Base-by-base conservation (phyloP, 2,797 vertebrate species). In the Myiotriccus ornatus region DNA sequence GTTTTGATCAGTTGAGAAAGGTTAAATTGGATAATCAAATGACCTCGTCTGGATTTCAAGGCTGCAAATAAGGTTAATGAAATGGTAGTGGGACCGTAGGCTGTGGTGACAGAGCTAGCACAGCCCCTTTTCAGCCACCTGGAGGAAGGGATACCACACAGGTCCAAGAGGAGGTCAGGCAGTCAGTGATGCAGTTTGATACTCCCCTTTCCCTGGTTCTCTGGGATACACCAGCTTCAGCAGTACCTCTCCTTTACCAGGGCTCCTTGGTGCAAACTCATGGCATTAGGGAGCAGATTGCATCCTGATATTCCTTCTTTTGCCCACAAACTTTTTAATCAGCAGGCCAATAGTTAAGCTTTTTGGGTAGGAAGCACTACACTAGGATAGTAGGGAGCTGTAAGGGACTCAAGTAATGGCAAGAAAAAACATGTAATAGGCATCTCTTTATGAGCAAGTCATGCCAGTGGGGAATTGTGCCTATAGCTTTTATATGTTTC, bases 161-260 rank as follows among this genome's bases (percentile, higher is more conserved):
- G 30, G 10, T 49, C 44, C 34, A 57, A 74, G 30, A 68, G 21
- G 14, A 7, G 3, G 6, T 27, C 32, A 24, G 7, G 23, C 16
- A 55, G 18, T 16, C 49, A 27, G 0, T 0, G 1, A 7, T 49
- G 3, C 46, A 62, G 12, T 68, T 71, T 71, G 32, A 8, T 16
- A 11, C 8, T 63, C 25, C 41, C 17, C 32, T 77, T 86, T 67
- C 28, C 6, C 49, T 49, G 24, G 3, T 55, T 50, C 49, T 67
- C 34, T 65, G 30, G 27, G 43, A 74, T 71, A 21, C 17, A 53
- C 9, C n/a, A 75, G 39, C 12, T 41, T 12, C 44, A 69, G n/a
- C 1, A 2, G 3, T 27, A 9, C 7, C 4, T 71, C 30, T 84
- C 35, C 35, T 20, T 76, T 37, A 8, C 13, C 3, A 1, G 24